Evolutionary conservation across 2,113 vertebrate genomes (phyloP).

Genomic region (Catharus bicknelli): DNA sequence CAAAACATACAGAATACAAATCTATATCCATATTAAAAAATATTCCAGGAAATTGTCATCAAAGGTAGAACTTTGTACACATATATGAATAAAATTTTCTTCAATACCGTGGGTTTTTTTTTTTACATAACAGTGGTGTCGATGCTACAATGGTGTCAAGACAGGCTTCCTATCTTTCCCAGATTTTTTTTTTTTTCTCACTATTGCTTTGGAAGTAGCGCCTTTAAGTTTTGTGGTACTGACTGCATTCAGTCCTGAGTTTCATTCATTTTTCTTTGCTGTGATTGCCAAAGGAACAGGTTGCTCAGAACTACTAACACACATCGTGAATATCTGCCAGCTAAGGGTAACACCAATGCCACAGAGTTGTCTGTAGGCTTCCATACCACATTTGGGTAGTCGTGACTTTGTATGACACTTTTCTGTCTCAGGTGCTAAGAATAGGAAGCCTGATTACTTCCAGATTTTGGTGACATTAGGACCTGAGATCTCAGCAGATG

Average conservation of each 20-base stretch:
- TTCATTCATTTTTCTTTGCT: neutral
- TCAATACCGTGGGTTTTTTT: neutral
- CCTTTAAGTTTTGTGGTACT: neutral
- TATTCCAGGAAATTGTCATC: neutral
- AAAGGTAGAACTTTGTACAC: neutral
- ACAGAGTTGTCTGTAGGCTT: neutral
- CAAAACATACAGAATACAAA: neutral
- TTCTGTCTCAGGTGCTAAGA: neutral
- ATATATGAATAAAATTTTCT: neutral
- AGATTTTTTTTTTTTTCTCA: neutral
- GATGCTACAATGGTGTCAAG: neutral
- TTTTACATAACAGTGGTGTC: neutral
- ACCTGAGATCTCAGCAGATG: neutral
- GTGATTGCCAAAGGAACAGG: neutral
- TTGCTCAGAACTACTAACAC: neutral
- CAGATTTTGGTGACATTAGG: rapidly evolving
- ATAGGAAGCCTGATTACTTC: neutral
- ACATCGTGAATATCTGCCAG: neutral
- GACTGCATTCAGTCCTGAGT: neutral
- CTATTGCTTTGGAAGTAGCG: neutral
- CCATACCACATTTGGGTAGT: neutral
- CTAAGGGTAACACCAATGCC: neutral
- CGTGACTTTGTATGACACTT: neutral
- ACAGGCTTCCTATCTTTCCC: neutral
- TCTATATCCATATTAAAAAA: neutral